These are phyloP conservation scores for Meghimatium bilineatum DNA, from an alignment of 2,888 invertebrate genomes.

Conservation along the genomic window DNA sequence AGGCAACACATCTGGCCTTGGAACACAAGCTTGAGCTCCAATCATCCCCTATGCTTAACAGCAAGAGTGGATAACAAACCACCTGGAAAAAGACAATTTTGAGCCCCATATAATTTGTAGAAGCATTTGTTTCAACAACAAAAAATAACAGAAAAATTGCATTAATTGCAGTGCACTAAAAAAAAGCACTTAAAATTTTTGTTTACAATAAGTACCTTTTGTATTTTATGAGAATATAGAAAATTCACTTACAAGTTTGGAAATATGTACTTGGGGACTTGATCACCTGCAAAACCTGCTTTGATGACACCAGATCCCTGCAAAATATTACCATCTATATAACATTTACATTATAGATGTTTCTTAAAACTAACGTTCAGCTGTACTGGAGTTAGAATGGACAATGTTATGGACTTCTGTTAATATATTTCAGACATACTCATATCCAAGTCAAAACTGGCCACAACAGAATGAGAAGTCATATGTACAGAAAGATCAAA, in stretches of 20 bases:
- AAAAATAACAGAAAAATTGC: too few species aligned
- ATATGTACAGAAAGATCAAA: too few species aligned
- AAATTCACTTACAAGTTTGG: slow-evolving; percentile 81
- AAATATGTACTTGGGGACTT: slow-evolving; percentile 98
- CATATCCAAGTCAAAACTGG: not conserved
- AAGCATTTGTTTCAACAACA: too few species aligned
- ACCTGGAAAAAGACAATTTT: too few species aligned
- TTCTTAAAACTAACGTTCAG: not conserved
- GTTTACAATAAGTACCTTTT: too few species aligned
- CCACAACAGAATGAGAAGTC: not conserved
- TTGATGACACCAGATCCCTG: slow-evolving; percentile 99
- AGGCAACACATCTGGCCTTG: too few species aligned
- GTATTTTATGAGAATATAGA: not conserved
- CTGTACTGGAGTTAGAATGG: not conserved
- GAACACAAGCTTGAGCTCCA: too few species aligned
- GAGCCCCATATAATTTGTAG: too few species aligned
- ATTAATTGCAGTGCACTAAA: too few species aligned
- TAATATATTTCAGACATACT: not conserved
- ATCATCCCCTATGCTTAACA: too few species aligned
- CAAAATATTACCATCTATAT: slow-evolving; percentile 36
- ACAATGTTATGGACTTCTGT: not conserved
- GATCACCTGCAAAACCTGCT: slow-evolving; percentile 99
- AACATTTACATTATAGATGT: not conserved
- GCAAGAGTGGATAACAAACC: too few species aligned
- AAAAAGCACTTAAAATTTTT: too few species aligned